Conservation (phyloP, 2,888 invertebrate genomes). For the Barypeithes pellucidus region DNA sequence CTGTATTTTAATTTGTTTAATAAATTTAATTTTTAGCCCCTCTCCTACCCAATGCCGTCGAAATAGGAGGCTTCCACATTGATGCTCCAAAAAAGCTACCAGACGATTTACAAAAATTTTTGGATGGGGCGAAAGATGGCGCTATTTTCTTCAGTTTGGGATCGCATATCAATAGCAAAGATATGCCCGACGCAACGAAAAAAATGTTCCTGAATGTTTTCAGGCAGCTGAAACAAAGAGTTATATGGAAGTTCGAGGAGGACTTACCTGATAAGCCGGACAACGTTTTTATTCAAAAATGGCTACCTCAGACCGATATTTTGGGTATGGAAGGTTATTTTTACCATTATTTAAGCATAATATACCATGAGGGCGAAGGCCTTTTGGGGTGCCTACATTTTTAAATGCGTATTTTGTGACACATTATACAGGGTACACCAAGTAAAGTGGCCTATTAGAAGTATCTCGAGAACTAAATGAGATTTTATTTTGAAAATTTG, state of each 20-base stretch:
- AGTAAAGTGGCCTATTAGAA: no score
- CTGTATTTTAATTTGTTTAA: no score
- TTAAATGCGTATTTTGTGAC: no score
- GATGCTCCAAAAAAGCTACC: constrained; percentile 28
- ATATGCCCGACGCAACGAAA: constrained; percentile 16
- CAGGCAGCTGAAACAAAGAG: constrained; percentile 11
- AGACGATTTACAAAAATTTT: constrained; percentile 17
- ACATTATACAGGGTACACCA: no score
- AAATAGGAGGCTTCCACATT: constrained; percentile 34
- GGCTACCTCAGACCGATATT: constrained; percentile 30
- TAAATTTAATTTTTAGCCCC: no score
- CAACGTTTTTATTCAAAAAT: constrained; percentile 18
- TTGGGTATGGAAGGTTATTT: no score
- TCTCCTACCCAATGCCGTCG: constrained; percentile 23
- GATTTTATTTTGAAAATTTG: no score
- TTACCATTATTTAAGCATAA: no score
- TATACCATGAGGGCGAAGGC: no score
- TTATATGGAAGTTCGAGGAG: constrained; percentile 28
- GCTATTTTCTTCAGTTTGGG: constrained; percentile 32
- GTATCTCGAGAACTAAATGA: no score
- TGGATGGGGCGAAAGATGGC: no score
- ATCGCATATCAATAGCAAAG: constrained; percentile 64
- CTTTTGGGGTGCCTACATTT: no score
- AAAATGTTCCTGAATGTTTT: constrained; percentile 15
- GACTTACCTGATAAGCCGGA: constrained; percentile 19